Evolutionary conservation across 2,888 invertebrate genomes (phyloP).

Genomic region (Drosophila buzzatii): DNA sequence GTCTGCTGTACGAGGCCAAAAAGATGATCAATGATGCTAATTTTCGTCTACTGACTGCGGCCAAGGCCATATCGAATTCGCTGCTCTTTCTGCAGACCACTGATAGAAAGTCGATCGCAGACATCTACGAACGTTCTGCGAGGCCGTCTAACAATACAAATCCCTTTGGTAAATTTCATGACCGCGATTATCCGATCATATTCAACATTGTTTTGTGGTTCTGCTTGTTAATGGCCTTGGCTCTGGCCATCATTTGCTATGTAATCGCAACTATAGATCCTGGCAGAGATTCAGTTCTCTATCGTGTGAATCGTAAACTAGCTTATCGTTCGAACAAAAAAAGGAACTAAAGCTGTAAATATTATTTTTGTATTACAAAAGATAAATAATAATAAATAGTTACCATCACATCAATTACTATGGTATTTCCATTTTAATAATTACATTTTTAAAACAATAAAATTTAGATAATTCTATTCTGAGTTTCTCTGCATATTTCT

Average conservation of each 20-base stretch:
- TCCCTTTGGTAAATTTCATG: constrained; percentile 87
- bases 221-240: constrained; percentile 88
- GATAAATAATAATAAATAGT: constrained; percentile 78
- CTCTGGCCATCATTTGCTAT: constrained; percentile 91
- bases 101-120: constrained; percentile 42
- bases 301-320: constrained; percentile 95
- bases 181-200: constrained; percentile 91
- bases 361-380: constrained; percentile 77
- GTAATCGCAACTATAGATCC: constrained; percentile 98
- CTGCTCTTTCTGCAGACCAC: constrained; percentile 86
- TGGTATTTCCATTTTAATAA: background rate
- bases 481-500: background rate
- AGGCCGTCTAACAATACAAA: constrained; percentile 51
- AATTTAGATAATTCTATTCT: background rate
- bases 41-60: constrained; percentile 86
- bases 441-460: background rate
- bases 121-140: constrained; percentile 33
- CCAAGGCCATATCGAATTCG: constrained; percentile 86
- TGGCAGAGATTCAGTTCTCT: constrained; percentile 98
- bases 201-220: constrained; percentile 96
- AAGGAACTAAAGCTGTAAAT: constrained; percentile 88
- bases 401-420: background rate
- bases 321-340: constrained; percentile 90
- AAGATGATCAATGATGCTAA: constrained; percentile 82
- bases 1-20: constrained; percentile 71